These are phyloP conservation scores for Zophobas atratus DNA, from an alignment of 1,140 invertebrate species.

Conservation along the genomic window DNA sequence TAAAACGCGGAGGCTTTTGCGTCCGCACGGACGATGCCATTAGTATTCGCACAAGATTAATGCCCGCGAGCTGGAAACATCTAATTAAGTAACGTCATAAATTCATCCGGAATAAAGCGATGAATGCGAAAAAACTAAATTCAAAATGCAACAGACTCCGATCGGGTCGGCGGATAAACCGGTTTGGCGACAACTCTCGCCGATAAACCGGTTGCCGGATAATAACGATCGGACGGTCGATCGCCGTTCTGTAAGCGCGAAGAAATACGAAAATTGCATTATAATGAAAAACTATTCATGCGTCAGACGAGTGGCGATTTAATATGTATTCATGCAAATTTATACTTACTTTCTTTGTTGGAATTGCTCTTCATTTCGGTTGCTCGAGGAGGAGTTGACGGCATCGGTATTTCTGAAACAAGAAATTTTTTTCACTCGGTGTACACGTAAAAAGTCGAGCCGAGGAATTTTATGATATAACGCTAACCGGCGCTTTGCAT, in stretches of 20 bases:
- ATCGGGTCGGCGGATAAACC: background rate
- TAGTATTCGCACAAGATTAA: constrained; percentile 58
- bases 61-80: constrained; percentile 54
- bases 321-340: constrained; percentile 34
- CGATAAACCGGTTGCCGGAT: too few relatives aligned
- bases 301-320: constrained; percentile 1
- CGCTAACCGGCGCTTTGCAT: constrained; percentile 13
- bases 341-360: constrained; percentile 76
- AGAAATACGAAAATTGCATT: background rate
- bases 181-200: background rate
- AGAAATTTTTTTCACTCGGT: constrained; percentile 46
- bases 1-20: constrained; percentile 47
- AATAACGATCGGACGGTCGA: too few relatives aligned
- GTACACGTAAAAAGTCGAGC: background rate
- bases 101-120: constrained; percentile 55
- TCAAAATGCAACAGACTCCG: constrained; percentile 3
- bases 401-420: constrained; percentile 78
- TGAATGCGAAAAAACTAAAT: constrained; percentile 49
- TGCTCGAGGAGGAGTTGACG: constrained; percentile 76
- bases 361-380: constrained; percentile 78
- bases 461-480: background rate
- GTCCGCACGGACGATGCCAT: constrained; percentile 51
- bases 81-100: constrained; percentile 59
- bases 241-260: too few relatives aligned
- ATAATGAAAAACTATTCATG: constrained; percentile 5